Conservation (phyloP, 2,888 invertebrate species). For the Lasioglossum malachurum region DNA sequence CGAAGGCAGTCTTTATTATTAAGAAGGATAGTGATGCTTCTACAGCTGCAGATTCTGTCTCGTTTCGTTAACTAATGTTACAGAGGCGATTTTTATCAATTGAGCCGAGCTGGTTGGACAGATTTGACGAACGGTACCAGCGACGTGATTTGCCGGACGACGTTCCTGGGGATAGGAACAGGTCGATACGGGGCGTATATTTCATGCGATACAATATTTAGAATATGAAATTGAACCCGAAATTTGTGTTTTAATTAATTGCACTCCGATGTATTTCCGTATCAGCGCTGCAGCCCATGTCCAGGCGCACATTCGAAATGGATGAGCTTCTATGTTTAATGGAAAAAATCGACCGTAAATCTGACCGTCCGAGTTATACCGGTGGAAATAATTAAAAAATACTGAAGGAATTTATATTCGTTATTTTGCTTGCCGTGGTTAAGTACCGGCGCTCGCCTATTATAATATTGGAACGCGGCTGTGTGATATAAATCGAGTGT, state of each 20-base stretch:
- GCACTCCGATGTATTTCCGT: not conserved
- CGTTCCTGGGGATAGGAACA: not conserved
- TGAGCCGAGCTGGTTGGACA: not conserved
- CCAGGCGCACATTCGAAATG: constrained; percentile 31
- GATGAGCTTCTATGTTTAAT: constrained; percentile 42
- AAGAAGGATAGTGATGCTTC: not conserved
- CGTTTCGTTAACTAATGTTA: not conserved
- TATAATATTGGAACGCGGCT: constrained; percentile 36
- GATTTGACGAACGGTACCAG: not conserved
- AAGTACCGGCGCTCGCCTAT: not conserved
- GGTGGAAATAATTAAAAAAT: constrained; percentile 32
- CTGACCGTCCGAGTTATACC: constrained; percentile 8
- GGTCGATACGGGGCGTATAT: not conserved
- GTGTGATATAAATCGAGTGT: not conserved
- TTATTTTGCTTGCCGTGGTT: not conserved
- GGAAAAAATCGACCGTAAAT: constrained; percentile 41
- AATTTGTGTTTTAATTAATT: constrained; percentile 50
- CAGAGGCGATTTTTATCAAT: not conserved
- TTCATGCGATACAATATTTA: constrained; percentile 30
- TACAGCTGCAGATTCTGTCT: not conserved
- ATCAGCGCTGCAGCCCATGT: constrained; percentile 5
- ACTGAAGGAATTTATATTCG: constrained; percentile 26
- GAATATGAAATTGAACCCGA: constrained; percentile 34
- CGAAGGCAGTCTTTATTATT: not conserved
- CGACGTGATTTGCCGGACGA: not conserved